phyloP scores from a whole-genome alignment of 2,888 invertebrate species.

The Invenusta paracnida region DNA sequence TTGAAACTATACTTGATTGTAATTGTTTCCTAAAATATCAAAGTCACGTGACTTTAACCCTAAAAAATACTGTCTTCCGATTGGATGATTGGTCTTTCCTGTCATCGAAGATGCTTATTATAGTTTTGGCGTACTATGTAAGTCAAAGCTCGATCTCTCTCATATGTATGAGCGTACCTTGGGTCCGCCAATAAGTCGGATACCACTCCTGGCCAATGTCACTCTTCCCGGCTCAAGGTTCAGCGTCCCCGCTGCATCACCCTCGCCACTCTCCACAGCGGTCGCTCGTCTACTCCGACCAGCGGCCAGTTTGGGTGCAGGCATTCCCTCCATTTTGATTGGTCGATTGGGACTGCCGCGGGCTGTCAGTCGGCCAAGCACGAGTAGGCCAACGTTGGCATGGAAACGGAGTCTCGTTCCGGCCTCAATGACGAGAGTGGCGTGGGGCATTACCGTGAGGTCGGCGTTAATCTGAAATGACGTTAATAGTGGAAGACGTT shows the following conservation, averaged over 20 bases:
- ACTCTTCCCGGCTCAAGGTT: constrained; percentile 74
- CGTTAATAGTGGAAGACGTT: no score
- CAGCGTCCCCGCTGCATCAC: constrained; percentile 73
- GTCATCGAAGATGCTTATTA: no score
- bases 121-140: no score
- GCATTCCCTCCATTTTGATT: constrained; percentile 49
- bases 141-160: no score
- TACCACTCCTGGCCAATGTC: no score
- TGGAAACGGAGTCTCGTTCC: constrained; percentile 87
- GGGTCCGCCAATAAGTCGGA: no score
- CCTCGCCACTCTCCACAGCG: constrained; percentile 42
- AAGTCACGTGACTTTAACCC: no score
- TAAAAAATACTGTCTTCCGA: no score
- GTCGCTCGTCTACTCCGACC: constrained; percentile 4
- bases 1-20: no score
- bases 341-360: constrained; percentile 65
- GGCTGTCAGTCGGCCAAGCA: constrained; percentile 81
- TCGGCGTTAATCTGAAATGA: constrained; percentile 81
- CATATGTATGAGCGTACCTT: no score
- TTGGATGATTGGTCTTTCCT: no score
- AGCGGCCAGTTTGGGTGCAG: constrained; percentile 27
- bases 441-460: constrained; percentile 91
- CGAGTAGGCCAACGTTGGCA: constrained; percentile 88
- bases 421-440: constrained; percentile 76
- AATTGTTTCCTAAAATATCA: no score